Evolutionary conservation across 2,113 vertebrate genomes (phyloP).

Genomic region (Lagenorhynchus albirostris): DNA sequence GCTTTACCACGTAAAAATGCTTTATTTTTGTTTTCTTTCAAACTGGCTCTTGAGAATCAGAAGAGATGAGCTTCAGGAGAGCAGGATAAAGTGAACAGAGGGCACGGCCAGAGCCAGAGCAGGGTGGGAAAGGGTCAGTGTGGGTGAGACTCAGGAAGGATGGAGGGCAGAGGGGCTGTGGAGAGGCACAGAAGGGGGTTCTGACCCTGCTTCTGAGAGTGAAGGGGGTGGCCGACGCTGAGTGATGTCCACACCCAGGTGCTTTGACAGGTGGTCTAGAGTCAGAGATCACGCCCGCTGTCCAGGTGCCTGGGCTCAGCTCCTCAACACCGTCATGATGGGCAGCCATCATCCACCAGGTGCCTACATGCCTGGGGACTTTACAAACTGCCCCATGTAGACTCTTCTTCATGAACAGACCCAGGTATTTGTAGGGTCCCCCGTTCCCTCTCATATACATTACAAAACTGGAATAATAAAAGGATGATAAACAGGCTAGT

Average conservation of each 20-base stretch:
- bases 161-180: rapidly evolving
- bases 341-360: not conserved
- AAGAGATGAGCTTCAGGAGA: not conserved
- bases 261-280: too few relatives aligned
- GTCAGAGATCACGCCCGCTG: not conserved
- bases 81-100: too few relatives aligned
- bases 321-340: too few relatives aligned
- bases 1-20: not conserved
- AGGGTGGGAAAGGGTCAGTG: rapidly evolving
- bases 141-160: not conserved
- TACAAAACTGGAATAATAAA: not conserved
- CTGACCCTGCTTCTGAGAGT: not conserved
- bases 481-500: rapidly evolving
- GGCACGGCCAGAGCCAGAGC: rapidly evolving
- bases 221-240: rapidly evolving
- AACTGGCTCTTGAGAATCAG: not conserved
- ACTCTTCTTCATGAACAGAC: not conserved
- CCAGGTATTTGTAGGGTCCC: rapidly evolving
- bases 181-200: not conserved
- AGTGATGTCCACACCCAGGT: rapidly evolving
- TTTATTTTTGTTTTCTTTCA: not conserved
- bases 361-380: not conserved
- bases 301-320: not conserved
- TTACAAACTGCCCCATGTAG: rapidly evolving
- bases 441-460: too few relatives aligned